Evolutionary conservation across 2,113 vertebrate genomes (phyloP), one percentile per base, ranked within the genome.

Genomic region (Murina feae): DNA sequence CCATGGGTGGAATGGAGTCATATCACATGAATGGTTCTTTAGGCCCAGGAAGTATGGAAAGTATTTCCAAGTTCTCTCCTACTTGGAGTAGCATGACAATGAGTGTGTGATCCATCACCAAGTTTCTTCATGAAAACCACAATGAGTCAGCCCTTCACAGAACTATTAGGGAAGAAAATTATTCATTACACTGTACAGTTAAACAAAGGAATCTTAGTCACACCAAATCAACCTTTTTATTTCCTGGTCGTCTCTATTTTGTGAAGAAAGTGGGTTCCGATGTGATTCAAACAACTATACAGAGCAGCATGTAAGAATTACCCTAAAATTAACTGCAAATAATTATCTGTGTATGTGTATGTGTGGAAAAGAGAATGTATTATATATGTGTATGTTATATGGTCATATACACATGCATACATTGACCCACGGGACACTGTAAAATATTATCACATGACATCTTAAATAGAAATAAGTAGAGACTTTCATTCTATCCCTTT

Each of bases 21-120:
- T 99, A 99, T 98, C 99, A 99, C 97, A 99, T 99, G 98, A 99
- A 99, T 81, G 99, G 99, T 97, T 99, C 99, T 80, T 98, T 99
- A 99, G 99, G 99, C 76, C 55, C 51, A 55, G 76, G 51, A 55
- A 51, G 55, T 55, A 37, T 2, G 10, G n/a, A 16, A 3, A 10
- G 76, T 79, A 55, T 79, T 79, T 79, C 76, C 76, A 58, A 79
- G 99, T 99, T 99, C 97, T 99, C 99, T 98, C 99, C 99, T 87
- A 60, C 58, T 60, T 60, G 58, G 58, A 60, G 1, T 60, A 99
- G 99, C 99, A 99, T 99, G 99, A 99, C 99, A 95, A 99, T 99
- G 99, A 99, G 99, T 96, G 99, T 99, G 98, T 99, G 99, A 99
- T 97, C 98, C 83, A 44, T 97, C 96, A 97, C 89, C 97, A 90